These are phyloP conservation scores for Euclidia mi DNA, from an alignment of 2,888 invertebrate genomes.

Conservation along the genomic window DNA sequence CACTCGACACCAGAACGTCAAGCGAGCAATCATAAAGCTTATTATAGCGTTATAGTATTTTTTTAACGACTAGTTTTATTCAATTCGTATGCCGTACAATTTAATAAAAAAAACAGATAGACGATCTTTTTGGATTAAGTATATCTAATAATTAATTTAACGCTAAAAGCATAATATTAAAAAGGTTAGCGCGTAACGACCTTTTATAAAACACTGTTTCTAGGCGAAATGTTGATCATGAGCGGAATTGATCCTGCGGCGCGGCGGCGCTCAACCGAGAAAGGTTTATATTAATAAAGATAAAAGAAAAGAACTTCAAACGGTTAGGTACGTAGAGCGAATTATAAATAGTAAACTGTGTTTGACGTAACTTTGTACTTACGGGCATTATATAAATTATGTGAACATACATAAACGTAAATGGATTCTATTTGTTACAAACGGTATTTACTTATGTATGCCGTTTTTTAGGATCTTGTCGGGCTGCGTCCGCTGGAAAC, in stretches of 20 bases:
- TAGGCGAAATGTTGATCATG: neutral
- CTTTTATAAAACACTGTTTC: constrained; percentile 2
- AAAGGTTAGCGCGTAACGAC: neutral
- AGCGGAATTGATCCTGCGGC: neutral
- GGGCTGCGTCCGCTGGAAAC: constrained; percentile 4
- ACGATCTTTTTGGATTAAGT: neutral
- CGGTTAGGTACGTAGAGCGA: constrained; percentile 7
- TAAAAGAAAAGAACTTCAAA: constrained; percentile 24
- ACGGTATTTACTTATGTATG: constrained; percentile 9
- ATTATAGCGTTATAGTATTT: neutral
- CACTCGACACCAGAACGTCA: neutral
- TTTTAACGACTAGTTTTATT: neutral
- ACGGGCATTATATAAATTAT: neutral
- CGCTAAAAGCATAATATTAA: constrained; percentile 1
- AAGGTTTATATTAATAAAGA: constrained; percentile 22
- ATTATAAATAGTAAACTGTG: constrained; percentile 22
- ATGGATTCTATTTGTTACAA: neutral
- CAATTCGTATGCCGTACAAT: neutral
- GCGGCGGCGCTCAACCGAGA: constrained; percentile 8
- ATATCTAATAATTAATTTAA: neutral
- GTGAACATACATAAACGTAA: neutral
- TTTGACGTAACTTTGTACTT: constrained; percentile 5
- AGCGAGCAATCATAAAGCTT: neutral
- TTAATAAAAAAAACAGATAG: neutral
- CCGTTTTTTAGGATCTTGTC: neutral